Percentiles rank a stretch among this genome's conserved stretches.
These are phyloP conservation scores for Luperina testacea DNA, from an alignment of 2,888 invertebrate species.

Conservation along the genomic window DNA sequence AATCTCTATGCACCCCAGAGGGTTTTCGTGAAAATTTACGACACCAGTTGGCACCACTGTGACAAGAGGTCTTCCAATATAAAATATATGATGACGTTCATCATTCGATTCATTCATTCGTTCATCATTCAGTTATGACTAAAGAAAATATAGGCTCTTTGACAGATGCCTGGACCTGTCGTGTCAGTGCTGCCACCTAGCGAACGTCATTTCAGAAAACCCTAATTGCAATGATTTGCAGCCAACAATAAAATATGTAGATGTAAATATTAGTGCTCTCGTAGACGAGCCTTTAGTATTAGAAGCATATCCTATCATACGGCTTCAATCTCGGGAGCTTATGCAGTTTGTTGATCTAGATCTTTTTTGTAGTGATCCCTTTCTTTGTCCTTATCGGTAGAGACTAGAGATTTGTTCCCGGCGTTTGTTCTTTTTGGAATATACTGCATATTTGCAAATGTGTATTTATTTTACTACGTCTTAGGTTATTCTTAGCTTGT, in stretches of 20 bases:
- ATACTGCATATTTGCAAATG: conserved; percentile 12
- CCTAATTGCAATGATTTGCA: neutral
- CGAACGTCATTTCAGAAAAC: no score
- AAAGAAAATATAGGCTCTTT: no score
- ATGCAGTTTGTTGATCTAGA: conserved; percentile 41
- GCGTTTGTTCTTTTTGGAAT: conserved; percentile 29
- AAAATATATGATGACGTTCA: no score
- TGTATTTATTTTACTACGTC: conserved; percentile 5
- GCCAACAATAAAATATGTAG: neutral
- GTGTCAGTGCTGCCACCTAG: no score
- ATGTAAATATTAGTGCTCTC: neutral
- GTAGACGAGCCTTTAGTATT: conserved; percentile 47
- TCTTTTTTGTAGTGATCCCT: conserved; percentile 51
- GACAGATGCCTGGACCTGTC: no score
- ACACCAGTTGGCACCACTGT: no score
- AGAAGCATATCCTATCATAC: conserved; percentile 59
- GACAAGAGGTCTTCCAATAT: no score
- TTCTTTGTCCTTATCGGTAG: conserved; percentile 46
- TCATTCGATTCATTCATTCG: no score
- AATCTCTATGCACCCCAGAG: neutral
- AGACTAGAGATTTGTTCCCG: conserved; percentile 26
- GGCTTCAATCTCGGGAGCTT: conserved; percentile 47
- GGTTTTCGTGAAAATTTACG: no score
- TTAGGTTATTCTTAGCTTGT: conserved; percentile 24
- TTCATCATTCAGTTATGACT: no score